Base-by-base conservation (phyloP, 2,797 vertebrate genomes). In the Chaetophractus vellerosus region DNA sequence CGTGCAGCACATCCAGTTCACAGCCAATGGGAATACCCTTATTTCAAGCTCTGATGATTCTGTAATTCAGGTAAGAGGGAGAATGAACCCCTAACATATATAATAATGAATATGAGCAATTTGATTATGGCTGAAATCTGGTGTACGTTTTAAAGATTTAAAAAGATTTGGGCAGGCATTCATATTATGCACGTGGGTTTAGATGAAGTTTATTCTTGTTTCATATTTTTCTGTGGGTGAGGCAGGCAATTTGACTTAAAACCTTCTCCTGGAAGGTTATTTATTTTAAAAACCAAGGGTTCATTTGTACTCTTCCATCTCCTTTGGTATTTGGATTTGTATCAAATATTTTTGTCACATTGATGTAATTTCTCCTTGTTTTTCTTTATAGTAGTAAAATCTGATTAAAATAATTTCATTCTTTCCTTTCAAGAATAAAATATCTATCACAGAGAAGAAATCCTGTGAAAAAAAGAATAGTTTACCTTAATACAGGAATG, bases 21-120 rank as follows among this genome's bases (percentile, higher is more conserved):
- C 98, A 78, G 97, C 97, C 0, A 98, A 99, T 2, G 98, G 98
- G 88, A 98, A 98, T 79, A 99, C 96, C 0, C 98, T 99, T 7
- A 97, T 99, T 98, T 99, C 99, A 36, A 99, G 99, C 92, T 99
- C 99, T 1, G 99, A 99, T 97, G 99, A 99, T 88, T 97, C 99
- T 84, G 98, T 98, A 80, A 98, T 99, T 96, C 98, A 99, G 99
- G 99, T 99, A 95, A 97, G 97, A 93, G 5, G 15, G 68, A 33
- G 41, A 55, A 31, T 72, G 50, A 59, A 26, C n/a, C 26, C 24
- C 21, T 85, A 59, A 26, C 10, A n/a, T 26, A 57, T 24, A 8
- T 26, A 36, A 64, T 59, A 5, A 66, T 75, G 45, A 72, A 68
- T 74, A 36, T 26, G 48, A 88, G 59, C 11, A 52, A 33, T 61